Base-by-base conservation (phyloP, 2,113 vertebrate genomes). In the Caranx melampygus region DNA sequence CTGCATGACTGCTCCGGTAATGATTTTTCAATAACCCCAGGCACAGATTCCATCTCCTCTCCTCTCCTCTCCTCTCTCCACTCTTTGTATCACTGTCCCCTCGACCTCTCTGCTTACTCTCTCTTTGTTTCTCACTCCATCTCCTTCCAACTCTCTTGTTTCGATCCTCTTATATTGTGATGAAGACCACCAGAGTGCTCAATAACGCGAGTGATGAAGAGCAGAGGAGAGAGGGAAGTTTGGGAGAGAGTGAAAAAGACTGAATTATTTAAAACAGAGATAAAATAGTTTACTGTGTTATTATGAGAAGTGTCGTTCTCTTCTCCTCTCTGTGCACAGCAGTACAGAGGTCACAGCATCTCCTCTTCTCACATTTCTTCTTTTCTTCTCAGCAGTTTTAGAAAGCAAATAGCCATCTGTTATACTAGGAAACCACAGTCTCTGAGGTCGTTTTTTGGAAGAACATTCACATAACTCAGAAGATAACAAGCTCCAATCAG, bases 21-120 rank as follows among this genome's bases (percentile, higher is more conserved):
- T 52, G 72, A 58, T 61, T 77, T 69, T 82, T 40, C 75, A 82
- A 21, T 55, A 75, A 77, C 51, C 31, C 2, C 13, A 71, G 42
- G 60, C 62, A 62, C 42, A 6, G 71, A 6, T 72, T 63, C 59
- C 54, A 63, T 79, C 64, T 82, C 26, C 16, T 68, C 63, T 37
- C 4, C 21, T 67, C 10, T 37, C 33, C 31, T 55, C 40, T 31
- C 49, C 7, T 52, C 2, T n/a, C 49, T 18, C 20, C 18, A n/a
- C 10, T 20, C 6, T 4, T 54, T 21, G 18, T 33, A 33, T 75
- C 33, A 20, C 44, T 37, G 68, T 37, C 69, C 40, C 14, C n/a
- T 26, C 14, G n/a, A 57, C 35, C 61, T 57, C 59, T 6, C 64
- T 44, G 9, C 45, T 31, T 26, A 51, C 55, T 16, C 21, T 63